These are phyloP conservation scores for Trachops cirrhosus DNA, from an alignment of 2,797 vertebrate species.

Conservation along the genomic window DNA sequence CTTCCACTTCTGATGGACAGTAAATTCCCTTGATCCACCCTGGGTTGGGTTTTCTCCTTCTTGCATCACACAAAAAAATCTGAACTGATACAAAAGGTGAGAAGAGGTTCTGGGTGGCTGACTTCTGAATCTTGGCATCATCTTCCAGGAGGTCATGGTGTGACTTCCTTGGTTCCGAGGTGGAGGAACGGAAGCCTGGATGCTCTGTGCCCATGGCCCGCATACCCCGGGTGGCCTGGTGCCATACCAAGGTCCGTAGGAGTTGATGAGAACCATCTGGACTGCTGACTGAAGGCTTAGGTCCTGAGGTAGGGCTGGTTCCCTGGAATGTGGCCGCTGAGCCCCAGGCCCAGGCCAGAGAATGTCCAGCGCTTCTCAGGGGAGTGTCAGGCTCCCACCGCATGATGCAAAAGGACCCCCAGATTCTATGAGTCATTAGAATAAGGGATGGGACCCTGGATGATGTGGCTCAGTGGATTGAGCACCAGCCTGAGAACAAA, in stretches of 20 bases:
- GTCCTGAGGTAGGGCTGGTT: neutral
- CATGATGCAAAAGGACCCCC: neutral
- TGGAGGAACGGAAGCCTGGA: neutral
- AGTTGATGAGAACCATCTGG: constrained; percentile 62
- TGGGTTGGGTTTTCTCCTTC: neutral
- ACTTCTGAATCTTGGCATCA: neutral
- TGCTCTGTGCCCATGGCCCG: neutral
- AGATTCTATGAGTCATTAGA: neutral
- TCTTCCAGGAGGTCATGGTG: neutral
- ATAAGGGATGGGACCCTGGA: neutral
- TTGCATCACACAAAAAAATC: neutral
- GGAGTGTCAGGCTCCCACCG: neutral
- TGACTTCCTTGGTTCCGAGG: neutral
- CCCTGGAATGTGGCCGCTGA: neutral
- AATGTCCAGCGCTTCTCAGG: neutral
- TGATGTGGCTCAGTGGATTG: no score
- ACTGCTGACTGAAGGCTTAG: neutral
- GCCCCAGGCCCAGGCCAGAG: neutral
- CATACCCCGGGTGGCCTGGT: neutral
- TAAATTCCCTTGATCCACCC: neutral
- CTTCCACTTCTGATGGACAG: neutral
- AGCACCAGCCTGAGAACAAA: no score
- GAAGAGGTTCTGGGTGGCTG: neutral
- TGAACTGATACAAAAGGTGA: neutral
- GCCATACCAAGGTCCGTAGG: neutral